phyloP scores from a whole-genome alignment of 2,113 vertebrate genomes.

The Aptenodytes patagonicus region DNA sequence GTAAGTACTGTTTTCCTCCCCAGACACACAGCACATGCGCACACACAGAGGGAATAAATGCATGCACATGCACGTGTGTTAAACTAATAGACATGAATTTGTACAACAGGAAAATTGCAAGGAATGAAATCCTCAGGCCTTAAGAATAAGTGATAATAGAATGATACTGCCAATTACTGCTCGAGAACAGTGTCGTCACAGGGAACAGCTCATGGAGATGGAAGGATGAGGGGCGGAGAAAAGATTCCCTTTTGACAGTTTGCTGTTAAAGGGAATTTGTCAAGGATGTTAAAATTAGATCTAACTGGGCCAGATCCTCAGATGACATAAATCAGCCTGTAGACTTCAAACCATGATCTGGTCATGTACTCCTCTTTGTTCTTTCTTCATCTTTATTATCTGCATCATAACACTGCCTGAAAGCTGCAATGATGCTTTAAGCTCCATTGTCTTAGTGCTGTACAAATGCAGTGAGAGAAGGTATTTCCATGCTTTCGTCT shows the following conservation, averaged over 20 bases:
- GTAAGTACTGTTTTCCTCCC: not conserved
- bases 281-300: constrained; percentile 46
- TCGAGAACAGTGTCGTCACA: constrained; percentile 27
- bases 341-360: not conserved
- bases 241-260: not conserved
- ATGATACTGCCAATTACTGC: constrained; percentile 58
- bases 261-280: not conserved
- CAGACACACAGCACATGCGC: accelerated
- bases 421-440: not conserved
- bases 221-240: not conserved
- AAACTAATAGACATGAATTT: constrained; percentile 1
- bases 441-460: not conserved
- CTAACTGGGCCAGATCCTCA: constrained; percentile 32
- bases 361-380: constrained; percentile 18
- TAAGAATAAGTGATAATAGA: constrained; percentile 48
- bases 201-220: not conserved
- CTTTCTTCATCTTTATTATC: constrained; percentile 18
- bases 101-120: constrained; percentile 49
- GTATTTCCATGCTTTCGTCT: not conserved
- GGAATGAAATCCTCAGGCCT: constrained; percentile 40
- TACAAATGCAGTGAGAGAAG: not conserved
- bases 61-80: not conserved
- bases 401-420: not conserved
- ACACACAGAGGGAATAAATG: not conserved
- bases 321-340: constrained; percentile 32